phyloP scores from a whole-genome alignment of 2,113 vertebrate genomes.

The Daboia siamensis region DNA sequence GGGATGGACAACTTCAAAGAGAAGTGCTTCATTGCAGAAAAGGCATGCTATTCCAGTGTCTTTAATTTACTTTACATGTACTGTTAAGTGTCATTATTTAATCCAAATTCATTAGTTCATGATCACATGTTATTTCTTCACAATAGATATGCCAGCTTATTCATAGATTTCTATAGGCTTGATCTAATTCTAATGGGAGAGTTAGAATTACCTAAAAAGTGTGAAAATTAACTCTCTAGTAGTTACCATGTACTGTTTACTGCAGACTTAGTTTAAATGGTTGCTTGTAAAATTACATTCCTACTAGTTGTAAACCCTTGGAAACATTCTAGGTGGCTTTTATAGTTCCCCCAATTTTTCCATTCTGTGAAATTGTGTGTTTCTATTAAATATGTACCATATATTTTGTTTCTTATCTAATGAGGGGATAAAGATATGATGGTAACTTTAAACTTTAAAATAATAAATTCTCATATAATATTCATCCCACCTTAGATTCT shows the following conservation, averaged over 20 bases:
- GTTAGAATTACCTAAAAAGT: background rate
- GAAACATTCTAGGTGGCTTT: background rate
- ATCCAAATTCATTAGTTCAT: slow-evolving; percentile 16
- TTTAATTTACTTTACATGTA: slow-evolving; percentile 79
- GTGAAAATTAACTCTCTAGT: background rate
- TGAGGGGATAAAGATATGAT: background rate
- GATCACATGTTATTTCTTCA: background rate
- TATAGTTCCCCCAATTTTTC: background rate
- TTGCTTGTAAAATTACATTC: background rate
- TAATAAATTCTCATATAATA: background rate
- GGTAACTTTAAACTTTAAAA: background rate
- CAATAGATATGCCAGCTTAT: background rate
- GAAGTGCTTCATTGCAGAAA: slow-evolving; percentile 84
- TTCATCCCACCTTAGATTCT: background rate
- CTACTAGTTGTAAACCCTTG: background rate
- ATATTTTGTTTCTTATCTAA: background rate
- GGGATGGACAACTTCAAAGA: slow-evolving; percentile 54
- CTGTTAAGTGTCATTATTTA: slow-evolving; percentile 44
- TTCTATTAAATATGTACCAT: background rate
- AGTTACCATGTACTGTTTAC: background rate
- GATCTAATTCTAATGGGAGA: background rate
- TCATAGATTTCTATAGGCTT: background rate
- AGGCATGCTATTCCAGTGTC: slow-evolving; percentile 82
- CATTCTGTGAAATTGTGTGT: background rate
- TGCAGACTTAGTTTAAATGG: background rate